A percentile compares a stretch with the other conserved stretches of the same genome.
phyloP scores from a whole-genome alignment of 2,797 vertebrate species.

The Leucoraja ocellata region DNA sequence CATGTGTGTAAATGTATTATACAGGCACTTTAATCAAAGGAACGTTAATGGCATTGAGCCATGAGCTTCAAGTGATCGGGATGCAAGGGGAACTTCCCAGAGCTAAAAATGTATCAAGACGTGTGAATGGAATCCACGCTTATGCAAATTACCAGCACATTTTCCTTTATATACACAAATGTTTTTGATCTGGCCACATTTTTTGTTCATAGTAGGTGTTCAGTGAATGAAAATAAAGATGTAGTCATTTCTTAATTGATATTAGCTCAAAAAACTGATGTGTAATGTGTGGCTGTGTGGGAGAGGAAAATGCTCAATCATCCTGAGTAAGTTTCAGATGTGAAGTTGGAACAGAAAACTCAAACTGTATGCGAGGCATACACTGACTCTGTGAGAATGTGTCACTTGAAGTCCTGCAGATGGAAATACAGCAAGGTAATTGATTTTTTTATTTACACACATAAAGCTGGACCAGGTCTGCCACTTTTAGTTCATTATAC shows the following conservation, averaged over 20 bases:
- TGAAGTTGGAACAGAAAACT: not conserved
- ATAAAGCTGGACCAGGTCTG: not conserved
- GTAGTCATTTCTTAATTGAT: not conserved
- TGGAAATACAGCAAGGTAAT: constrained; percentile 10
- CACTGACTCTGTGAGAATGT: not conserved
- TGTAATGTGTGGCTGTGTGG: constrained; percentile 18
- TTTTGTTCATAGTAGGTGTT: constrained; percentile 20
- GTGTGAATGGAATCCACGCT: constrained; percentile 55
- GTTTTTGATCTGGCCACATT: constrained; percentile 4
- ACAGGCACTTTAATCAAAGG: constrained; percentile 41
- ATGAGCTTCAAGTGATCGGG: constrained; percentile 47
- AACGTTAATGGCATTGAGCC: constrained; percentile 43
- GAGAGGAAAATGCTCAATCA: constrained; percentile 19
- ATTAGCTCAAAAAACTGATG: not conserved
- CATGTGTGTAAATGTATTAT: not conserved
- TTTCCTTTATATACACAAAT: constrained; percentile 34
- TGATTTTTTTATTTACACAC: not conserved
- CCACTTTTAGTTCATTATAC: not conserved
- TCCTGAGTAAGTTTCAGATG: not conserved
- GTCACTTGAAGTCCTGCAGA: not conserved
- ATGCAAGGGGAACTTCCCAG: constrained; percentile 63
- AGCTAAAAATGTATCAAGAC: constrained; percentile 51
- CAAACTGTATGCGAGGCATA: not conserved
- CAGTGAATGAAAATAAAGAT: not conserved
- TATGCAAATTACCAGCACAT: constrained; percentile 56